Conservation (phyloP, 2,797 vertebrate genomes). For the Phaenicophaeus curvirostris region DNA sequence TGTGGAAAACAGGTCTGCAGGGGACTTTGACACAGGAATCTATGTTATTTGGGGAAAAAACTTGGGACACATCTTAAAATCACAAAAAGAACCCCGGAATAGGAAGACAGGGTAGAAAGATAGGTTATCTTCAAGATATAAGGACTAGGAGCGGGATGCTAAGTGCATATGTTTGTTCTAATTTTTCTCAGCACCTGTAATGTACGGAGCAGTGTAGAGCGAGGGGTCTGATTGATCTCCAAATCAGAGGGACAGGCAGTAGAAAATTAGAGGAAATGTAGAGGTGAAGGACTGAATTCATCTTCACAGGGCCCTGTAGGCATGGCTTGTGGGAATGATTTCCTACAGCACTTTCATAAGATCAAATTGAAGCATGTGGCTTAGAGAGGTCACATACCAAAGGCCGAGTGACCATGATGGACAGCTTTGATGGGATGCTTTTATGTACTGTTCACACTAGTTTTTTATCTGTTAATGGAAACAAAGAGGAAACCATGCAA, state of each 20-base stretch:
- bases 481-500: not conserved
- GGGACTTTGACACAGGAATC: not conserved
- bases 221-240: not conserved
- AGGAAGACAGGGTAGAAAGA: not conserved
- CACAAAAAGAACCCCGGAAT: not conserved
- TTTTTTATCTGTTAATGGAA: not conserved
- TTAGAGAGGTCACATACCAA: not conserved
- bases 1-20: not conserved
- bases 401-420: not conserved
- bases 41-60: not conserved
- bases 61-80: not conserved
- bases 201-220: not conserved
- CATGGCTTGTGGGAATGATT: not conserved
- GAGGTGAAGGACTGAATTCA: not conserved
- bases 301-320: not conserved
- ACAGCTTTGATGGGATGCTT: constrained; percentile 3
- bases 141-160: not conserved
- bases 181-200: not conserved
- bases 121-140: not conserved
- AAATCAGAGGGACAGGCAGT: not conserved
- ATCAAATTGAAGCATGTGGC: not conserved
- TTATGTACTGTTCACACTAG: accelerated
- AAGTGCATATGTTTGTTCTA: not conserved
- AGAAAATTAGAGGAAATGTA: constrained; percentile 1
- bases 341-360: not conserved